These are phyloP conservation scores for Eulemur mongoz DNA, from an alignment of 2,797 vertebrate genomes.

Conservation along the genomic window DNA sequence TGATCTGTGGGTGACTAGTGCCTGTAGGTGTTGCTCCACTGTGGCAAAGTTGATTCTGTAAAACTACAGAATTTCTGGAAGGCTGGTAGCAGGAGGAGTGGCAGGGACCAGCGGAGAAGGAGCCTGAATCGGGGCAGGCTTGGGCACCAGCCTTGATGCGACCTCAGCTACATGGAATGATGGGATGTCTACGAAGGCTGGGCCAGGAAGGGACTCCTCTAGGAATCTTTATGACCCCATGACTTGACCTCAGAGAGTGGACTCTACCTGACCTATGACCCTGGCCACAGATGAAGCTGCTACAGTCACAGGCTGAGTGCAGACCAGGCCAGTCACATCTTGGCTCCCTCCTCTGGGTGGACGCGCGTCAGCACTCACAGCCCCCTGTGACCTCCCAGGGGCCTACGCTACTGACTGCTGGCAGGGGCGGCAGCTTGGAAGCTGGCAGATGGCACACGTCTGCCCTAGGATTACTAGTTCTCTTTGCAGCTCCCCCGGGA, in stretches of 20 bases:
- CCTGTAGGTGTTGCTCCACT: background rate
- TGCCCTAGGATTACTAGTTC: slow-evolving; percentile 32
- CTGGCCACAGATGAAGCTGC: background rate
- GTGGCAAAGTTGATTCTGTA: background rate
- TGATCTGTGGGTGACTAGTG: background rate
- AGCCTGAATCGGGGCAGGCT: background rate
- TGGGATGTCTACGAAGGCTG: rapidly evolving
- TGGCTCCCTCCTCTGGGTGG: background rate
- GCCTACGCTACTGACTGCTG: background rate
- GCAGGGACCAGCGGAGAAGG: background rate
- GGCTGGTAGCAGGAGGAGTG: background rate
- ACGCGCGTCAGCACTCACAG: no score
- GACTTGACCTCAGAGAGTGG: background rate
- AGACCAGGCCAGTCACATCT: background rate
- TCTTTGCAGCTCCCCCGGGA: background rate
- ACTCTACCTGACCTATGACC: background rate
- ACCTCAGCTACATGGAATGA: background rate
- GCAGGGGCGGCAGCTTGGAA: background rate
- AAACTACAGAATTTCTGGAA: background rate
- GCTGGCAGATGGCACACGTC: slow-evolving; percentile 46
- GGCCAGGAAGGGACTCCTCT: background rate
- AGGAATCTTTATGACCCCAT: background rate
- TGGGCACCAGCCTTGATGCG: no score
- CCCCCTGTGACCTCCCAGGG: no score
- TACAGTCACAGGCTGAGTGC: background rate